Conservation (phyloP, 2,797 vertebrate species). For the Tokudaia muenninki region DNA sequence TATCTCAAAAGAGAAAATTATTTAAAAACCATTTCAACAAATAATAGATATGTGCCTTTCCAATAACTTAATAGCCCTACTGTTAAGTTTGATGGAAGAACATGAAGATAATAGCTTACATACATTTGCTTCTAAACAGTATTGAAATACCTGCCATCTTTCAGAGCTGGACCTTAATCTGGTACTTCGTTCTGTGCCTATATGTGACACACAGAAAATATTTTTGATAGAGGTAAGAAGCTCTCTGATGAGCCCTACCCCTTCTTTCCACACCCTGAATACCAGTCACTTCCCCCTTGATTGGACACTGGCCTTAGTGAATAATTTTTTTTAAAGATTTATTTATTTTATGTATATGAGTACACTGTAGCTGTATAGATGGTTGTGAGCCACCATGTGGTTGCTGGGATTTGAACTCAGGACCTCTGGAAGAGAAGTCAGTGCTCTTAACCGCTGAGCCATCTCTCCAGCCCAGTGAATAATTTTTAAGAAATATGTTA, state of each 20-base stretch:
- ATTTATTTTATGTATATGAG: too few species aligned
- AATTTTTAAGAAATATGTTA: slow-evolving; percentile 6
- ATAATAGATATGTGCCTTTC: background rate
- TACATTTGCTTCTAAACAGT: background rate
- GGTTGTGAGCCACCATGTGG: too few species aligned
- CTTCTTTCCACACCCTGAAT: background rate
- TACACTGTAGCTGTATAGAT: too few species aligned
- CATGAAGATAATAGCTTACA: background rate
- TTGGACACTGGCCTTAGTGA: background rate
- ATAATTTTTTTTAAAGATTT: too few species aligned
- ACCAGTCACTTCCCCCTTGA: background rate
- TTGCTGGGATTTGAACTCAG: too few species aligned
- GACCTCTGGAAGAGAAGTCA: too few species aligned
- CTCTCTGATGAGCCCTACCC: background rate
- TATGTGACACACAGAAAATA: slow-evolving; percentile 10
- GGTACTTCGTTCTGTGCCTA: background rate
- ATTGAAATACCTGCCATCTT: background rate
- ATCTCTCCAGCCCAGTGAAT: too few species aligned
- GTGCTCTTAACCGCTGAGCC: too few species aligned
- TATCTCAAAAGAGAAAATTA: background rate
- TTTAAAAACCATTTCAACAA: background rate
- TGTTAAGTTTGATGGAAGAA: background rate
- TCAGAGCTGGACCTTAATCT: background rate
- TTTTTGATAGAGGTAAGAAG: background rate
- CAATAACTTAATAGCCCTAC: background rate